Conservation (phyloP, 92 coral and sea anemone species). For the Actinostola sp. region DNA sequence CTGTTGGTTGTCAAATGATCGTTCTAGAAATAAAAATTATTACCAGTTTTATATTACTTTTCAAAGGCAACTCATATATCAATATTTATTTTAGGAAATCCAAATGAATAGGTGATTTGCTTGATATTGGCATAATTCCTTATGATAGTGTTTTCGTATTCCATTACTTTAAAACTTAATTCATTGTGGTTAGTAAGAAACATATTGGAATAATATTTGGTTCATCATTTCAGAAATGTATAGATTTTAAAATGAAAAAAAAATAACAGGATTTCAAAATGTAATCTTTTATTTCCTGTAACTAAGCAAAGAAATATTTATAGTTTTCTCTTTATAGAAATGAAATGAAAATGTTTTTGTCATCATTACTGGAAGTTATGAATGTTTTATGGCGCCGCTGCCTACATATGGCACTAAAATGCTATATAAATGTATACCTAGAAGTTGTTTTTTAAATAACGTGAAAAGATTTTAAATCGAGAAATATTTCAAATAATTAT, state of each 20-base stretch:
- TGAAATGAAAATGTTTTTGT: slow-evolving; percentile 20
- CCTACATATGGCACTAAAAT: background rate
- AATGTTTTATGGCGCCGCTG: slow-evolving; percentile 11
- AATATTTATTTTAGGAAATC: background rate
- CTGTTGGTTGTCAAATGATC: background rate
- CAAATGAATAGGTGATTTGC: background rate
- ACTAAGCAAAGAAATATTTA: background rate
- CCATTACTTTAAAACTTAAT: slow-evolving; percentile 3
- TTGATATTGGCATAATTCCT: slow-evolving; percentile 2
- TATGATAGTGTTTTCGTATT: background rate
- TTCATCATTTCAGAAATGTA: background rate
- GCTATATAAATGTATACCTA: background rate
- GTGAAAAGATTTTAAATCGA: background rate
- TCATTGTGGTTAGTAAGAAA: background rate
- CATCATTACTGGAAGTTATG: slow-evolving; percentile 7
- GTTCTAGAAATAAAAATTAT: background rate
- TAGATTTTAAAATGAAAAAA: background rate
- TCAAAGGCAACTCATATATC: background rate
- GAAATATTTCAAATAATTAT: no score
- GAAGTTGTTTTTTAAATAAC: background rate
- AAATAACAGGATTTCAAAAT: background rate
- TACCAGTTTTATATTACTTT: background rate
- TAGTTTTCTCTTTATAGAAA: background rate
- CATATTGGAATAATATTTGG: background rate
- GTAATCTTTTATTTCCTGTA: background rate